Conservation (phyloP, 30 jellyfish, hydroid and myxozoan species). For the Mastigias papua region DNA sequence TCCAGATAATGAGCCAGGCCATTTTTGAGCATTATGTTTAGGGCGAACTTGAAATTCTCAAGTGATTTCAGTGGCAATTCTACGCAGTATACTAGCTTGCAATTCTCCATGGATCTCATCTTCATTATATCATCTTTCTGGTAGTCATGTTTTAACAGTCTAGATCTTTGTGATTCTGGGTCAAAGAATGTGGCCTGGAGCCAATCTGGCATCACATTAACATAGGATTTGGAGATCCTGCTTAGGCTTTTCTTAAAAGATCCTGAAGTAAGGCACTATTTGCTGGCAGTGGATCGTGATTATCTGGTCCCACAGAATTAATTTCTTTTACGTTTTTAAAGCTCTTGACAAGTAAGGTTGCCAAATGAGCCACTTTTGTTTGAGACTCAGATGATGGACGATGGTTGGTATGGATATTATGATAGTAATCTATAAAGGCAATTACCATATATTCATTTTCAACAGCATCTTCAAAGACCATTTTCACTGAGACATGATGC, state of each 20-base stretch:
- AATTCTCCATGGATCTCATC: too few species aligned
- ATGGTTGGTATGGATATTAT: slow-evolving; percentile 41
- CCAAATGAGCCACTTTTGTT: slow-evolving; percentile 45
- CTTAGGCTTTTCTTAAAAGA: background rate
- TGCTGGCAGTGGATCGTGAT: slow-evolving; percentile 1
- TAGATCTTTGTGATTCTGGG: background rate
- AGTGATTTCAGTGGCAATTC: slow-evolving; percentile 52
- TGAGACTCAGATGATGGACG: slow-evolving; percentile 37
- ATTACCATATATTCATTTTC: slow-evolving; percentile 12
- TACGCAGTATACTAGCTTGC: slow-evolving; percentile 5
- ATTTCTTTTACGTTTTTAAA: slow-evolving; percentile 22
- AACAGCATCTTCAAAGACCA: background rate
- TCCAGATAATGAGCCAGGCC: slow-evolving; percentile 19
- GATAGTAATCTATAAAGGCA: slow-evolving; percentile 45
- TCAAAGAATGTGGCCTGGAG: slow-evolving; percentile 1
- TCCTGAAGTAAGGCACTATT: background rate
- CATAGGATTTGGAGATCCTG: background rate
- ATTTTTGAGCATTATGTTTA: background rate
- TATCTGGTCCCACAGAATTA: background rate
- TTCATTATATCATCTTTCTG: background rate
- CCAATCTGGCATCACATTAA: slow-evolving; percentile 24
- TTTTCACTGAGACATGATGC: background rate
- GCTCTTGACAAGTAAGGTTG: slow-evolving; percentile 27
- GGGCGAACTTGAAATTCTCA: slow-evolving; percentile 18
- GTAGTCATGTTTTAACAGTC: background rate